Conservation (phyloP, 2,113 vertebrate genomes). For the Callithrix jacchus region DNA sequence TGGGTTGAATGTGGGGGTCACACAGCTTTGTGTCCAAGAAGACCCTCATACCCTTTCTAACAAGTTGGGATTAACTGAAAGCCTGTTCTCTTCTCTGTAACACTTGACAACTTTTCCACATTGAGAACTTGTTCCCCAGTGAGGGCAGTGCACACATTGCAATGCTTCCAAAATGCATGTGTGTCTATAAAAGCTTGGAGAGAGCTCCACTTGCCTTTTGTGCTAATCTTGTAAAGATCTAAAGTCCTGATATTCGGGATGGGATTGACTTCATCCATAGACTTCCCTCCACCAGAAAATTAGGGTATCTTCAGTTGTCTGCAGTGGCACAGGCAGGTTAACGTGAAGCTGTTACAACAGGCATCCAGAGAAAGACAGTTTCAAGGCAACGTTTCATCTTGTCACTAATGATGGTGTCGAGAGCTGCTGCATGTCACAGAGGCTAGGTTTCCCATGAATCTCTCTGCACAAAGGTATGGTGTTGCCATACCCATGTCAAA, state of each 20-base stretch:
- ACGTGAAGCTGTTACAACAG: fast-evolving
- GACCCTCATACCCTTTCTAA: fast-evolving
- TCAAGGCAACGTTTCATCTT: fast-evolving
- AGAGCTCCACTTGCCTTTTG: too few relatives aligned
- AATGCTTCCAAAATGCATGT: too few relatives aligned
- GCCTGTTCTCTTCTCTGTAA: too few relatives aligned
- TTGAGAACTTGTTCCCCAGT: background rate
- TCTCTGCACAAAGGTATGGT: fast-evolving
- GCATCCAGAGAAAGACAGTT: background rate
- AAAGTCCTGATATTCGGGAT: background rate
- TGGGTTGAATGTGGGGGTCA: too few relatives aligned
- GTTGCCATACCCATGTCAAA: background rate
- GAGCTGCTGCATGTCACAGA: fast-evolving
- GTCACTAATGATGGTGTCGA: background rate
- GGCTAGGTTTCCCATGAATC: fast-evolving
- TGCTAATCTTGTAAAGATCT: fast-evolving
- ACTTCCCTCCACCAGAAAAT: background rate
- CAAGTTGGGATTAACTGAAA: fast-evolving
- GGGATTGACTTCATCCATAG: background rate
- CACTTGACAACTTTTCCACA: background rate
- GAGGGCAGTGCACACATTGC: fast-evolving
- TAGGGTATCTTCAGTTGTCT: background rate
- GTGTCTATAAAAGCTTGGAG: fast-evolving
- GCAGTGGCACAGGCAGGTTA: fast-evolving
- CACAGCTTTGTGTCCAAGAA: background rate